Conservation (phyloP, 1,140 invertebrate species). For the Pogonognathellus flavescens region DNA sequence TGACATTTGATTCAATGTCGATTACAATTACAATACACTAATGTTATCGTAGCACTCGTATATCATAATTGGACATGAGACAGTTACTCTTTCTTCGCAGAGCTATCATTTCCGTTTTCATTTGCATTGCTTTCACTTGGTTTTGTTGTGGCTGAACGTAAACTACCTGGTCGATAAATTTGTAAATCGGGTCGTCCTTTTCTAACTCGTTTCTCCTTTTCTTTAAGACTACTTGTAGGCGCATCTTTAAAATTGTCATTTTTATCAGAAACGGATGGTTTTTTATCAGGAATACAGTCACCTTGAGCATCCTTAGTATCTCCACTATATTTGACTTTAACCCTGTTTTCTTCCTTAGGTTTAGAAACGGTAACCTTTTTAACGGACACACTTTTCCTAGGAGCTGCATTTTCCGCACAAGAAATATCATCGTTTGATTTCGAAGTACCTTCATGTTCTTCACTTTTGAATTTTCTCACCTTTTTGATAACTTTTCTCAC, state of each 20-base stretch:
- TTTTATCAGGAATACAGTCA: neutral
- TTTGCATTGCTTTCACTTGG: neutral
- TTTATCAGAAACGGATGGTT: conserved; percentile 1
- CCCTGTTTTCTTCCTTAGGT: neutral
- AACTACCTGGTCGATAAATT: conserved; percentile 63
- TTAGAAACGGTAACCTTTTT: neutral
- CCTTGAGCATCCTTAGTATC: conserved; percentile 13
- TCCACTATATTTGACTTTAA: neutral
- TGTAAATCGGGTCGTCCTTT: conserved; percentile 61
- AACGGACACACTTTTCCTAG: conserved; percentile 11
- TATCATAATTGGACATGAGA: neutral
- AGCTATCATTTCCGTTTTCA: neutral
- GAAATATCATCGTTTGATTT: conserved; percentile 38
- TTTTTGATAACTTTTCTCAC: conserved; percentile 37
- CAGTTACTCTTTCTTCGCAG: neutral
- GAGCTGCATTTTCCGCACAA: neutral
- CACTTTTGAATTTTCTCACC: conserved; percentile 31
- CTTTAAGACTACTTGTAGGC: neutral
- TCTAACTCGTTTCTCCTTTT: conserved; percentile 36
- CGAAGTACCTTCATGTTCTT: conserved; percentile 3
- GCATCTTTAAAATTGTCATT: conserved; percentile 1
- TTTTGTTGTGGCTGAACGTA: conserved; percentile 16
- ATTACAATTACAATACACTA: neutral
- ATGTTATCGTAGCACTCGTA: neutral
- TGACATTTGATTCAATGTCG: neutral